Conservation (phyloP, 2,888 invertebrate species). For the Taenaris catops region DNA sequence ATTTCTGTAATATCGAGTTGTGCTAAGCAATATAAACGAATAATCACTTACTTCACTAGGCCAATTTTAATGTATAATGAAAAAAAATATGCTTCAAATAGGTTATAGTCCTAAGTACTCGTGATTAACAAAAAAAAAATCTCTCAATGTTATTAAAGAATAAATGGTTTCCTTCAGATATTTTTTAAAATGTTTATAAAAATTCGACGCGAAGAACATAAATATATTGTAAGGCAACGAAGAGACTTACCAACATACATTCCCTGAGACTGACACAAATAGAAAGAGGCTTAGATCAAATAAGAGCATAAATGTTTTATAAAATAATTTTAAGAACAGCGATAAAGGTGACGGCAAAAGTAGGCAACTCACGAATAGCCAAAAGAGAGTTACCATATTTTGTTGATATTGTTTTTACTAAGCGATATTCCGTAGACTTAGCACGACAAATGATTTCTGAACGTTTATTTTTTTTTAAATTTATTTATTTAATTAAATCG, state of each 20-base stretch:
- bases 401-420: too few species aligned
- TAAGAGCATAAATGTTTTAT: conserved; percentile 36
- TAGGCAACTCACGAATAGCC: too few species aligned
- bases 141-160: conserved; percentile 35
- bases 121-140: conserved; percentile 34
- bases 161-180: conserved; percentile 56
- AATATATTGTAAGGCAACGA: conserved; percentile 75
- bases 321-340: conserved; percentile 48
- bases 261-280: conserved; percentile 72
- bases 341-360: conserved; percentile 16
- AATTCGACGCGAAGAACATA: conserved; percentile 55
- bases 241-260: conserved; percentile 77
- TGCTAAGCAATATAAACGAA: conserved; percentile 31
- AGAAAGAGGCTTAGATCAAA: conserved; percentile 68
- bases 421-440: too few species aligned
- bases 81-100: conserved; percentile 60
- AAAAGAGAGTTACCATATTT: too few species aligned
- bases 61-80: conserved; percentile 39
- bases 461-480: too few species aligned
- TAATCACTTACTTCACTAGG: conserved; percentile 35
- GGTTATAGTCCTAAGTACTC: conserved; percentile 51
- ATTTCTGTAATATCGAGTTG: conserved; percentile 40
- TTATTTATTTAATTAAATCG: too few species aligned
- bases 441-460: too few species aligned
- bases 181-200: conserved; percentile 66